Base-by-base conservation (phyloP, 2,113 vertebrate genomes). In the Fulica atra region DNA sequence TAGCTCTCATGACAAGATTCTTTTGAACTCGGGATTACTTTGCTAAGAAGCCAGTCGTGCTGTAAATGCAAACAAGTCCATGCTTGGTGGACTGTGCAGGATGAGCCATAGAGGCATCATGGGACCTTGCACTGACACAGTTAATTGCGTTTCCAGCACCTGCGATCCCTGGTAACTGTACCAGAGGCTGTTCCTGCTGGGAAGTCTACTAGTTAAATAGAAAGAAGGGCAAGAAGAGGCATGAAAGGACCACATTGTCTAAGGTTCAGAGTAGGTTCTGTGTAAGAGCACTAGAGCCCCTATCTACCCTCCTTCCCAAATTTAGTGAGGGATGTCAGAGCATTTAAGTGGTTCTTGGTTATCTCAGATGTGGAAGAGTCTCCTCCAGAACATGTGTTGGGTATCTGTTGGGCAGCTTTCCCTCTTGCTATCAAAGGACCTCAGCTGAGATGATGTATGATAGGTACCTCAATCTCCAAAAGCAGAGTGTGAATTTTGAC, bases 61-160 rank as follows among this genome's bases (percentile, higher is more conserved):
- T 89, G 20, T 71, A 60, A 78, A 46, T 31, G 33, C 40, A 91
- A 54, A 63, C 17, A 25, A 38, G 13, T 26, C 16, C 19, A 3
- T n/a, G 33, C 24, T 63, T 14, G 9, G 21, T 50, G n/a, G 38
- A 13, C 21, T 69, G 66, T 78, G 38, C 9, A 65, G 15, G 24
- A 46, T 56, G 50, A 57, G 17, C 59, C 2, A 0, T 7, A 36
- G 31, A 59, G 40, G 24, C 50, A 17, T 9, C 1, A 0, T 2
- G 44, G 59, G n/a, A 73, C 35, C 66, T 63, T 21, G 42, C n/a
- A 13, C 3, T 51, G 56, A 33, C 64, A 26, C 18, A 14, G 36
- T 23, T 23, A 42, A 54, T 73, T 46, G 14, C 51, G 33, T 13
- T 35, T 7, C 10, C 38, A 56, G 56, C 23, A 24, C 31, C 23